Evolutionary conservation across 2,113 vertebrate genomes (phyloP), one percentile per base, ranked within the genome.

Genomic region (Hepsetus odoe): DNA sequence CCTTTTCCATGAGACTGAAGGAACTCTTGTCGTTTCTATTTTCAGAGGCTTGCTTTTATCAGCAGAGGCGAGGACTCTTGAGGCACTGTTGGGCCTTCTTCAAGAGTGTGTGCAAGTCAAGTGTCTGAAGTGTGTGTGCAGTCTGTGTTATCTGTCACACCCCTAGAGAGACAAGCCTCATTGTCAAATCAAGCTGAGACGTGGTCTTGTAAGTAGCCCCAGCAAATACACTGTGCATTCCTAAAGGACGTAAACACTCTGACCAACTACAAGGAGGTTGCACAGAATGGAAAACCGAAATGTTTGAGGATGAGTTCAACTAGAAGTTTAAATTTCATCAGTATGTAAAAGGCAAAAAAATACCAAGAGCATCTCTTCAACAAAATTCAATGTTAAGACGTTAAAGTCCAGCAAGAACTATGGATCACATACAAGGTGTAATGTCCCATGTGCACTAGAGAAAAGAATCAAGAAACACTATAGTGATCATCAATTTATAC

Each of bases 111-210:
- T 44, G 40, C 65, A n/a, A 66, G 58, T 72, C 38, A 73, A 77
- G 76, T 72, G 56, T 79, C 64, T 56, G 42, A 82, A 79, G 65
- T 70, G 62, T 30, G 20, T 22, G 10, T 65, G 76, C 53, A 76
- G 69, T 33, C 75, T 74, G 55, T 72, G 68, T 51, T 77, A 78
- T 81, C 74, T 70, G 42, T 66, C 49, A 77, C 59, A 66, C 68
- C 24, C 55, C 49, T n/a, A 53, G 20, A 78, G 67, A 58, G 40
- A 51, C 32, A n/a, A 5, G 76, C 11, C 40, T 38, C 69, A 46
- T 64, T 16, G n/a, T 4, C 61, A 64, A 79, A 46, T 74, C 76
- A 78, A 74, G 44, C 33, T 11, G 11, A 82, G 64, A 55, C 13
- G 6, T 38, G 9, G 35, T 11, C 46, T 71, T 73, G 55, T 53